Percentiles rank a stretch among this genome's conserved stretches.
These are phyloP conservation scores for Drosophila ohnishii DNA, from an alignment of 1,140 invertebrate genomes.

Conservation along the genomic window DNA sequence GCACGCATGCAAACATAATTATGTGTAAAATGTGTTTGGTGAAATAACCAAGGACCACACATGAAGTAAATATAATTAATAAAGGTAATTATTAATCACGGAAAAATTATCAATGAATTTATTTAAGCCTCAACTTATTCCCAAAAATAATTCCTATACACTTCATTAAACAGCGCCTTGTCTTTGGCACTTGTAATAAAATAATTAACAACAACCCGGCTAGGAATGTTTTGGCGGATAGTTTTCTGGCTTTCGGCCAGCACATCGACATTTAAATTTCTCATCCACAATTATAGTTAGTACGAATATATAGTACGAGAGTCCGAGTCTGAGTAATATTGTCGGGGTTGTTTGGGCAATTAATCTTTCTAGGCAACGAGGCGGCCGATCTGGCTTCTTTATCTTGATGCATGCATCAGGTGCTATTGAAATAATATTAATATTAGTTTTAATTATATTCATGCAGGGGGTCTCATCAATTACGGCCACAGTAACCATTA, in stretches of 20 bases:
- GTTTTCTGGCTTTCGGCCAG: conserved; percentile 38
- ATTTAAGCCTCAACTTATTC: background rate
- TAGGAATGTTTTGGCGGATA: conserved; percentile 15
- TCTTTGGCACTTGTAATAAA: conserved; percentile 35
- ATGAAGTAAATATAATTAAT: conserved; percentile 5
- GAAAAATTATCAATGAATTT: conserved; percentile 8
- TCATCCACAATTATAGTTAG: conserved; percentile 24
- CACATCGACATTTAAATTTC: conserved; percentile 36
- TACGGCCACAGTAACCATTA: conserved; percentile 27
- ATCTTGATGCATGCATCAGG: conserved; percentile 43
- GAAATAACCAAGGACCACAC: conserved; percentile 36
- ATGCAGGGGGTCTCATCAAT: conserved; percentile 33
- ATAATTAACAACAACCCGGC: conserved; percentile 40
- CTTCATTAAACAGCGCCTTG: conserved; percentile 2
- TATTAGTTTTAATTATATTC: conserved; percentile 32
- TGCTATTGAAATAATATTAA: conserved; percentile 33
- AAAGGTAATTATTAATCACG: background rate
- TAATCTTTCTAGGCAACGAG: conserved; percentile 39
- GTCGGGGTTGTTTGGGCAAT: conserved; percentile 31
- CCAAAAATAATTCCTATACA: background rate
- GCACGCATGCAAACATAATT: conserved; percentile 28
- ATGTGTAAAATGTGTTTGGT: conserved; percentile 30
- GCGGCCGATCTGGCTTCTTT: conserved; percentile 15
- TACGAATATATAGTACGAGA: background rate
- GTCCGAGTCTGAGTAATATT: conserved; percentile 14